Base-by-base conservation (phyloP, 2,113 vertebrate species). In the Sinocyclocheilus rhinocerous region DNA sequence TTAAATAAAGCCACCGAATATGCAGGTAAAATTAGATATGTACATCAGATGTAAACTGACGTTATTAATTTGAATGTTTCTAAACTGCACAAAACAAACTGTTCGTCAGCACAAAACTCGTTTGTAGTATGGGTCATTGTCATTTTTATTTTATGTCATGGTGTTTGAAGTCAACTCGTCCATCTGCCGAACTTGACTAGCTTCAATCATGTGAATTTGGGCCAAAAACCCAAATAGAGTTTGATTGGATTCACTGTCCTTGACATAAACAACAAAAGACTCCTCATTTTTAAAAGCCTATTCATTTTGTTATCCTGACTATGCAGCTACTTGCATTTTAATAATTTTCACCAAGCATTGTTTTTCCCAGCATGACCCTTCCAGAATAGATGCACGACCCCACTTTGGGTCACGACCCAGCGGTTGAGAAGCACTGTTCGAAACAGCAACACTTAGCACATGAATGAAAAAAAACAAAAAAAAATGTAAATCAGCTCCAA, bases 381-480 rank as follows among this genome's bases (percentile, higher is more conserved):
- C 33, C 18, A 78, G 26, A 57, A 57, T 6, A 33, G 26, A 57
- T 26, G 48, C n/a, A 9, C 4, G 20, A 78, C 48, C 48, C 50
- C 8, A 12, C 29, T 22, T 33, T 78, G 16, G 16, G 76, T 57
- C 26, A 57, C 9, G 50, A 78, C 50, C 76, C 50, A 22, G 50
- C 26, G 2, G 26, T 78, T 29, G 50, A 78, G 76, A 78, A 78
- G 77, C 36, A 42, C 9, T 36, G 20, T 61, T 80, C 6, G 3
- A 80, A 80, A 39, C 5, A 2, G 52, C 55, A 63, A 33, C 57
- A 59, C 55, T 80, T 80, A 80, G 57, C 77, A 63, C 55, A 80
- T 42, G 55, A n/a, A 59, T 59, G 7, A 79, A 11, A 39, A 39
- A 6, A 6, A 29, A 29, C 0, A 1, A 24, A 20, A 52, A 2